Evolutionary conservation across 2,797 vertebrate genomes (phyloP).

Genomic region (Sphenopsis melanotis): DNA sequence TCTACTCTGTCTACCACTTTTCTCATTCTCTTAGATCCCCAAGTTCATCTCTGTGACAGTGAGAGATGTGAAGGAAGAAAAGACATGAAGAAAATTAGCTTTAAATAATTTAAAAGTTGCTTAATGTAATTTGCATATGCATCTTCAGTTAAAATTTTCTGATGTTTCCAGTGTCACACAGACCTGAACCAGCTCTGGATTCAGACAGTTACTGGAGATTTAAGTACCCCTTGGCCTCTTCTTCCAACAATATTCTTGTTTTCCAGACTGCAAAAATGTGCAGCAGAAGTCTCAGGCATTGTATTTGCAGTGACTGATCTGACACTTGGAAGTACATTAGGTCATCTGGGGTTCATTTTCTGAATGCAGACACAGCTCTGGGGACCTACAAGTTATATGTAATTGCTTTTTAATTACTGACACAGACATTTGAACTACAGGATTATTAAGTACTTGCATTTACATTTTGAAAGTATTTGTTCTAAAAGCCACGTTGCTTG

Average conservation of each 20-base stretch:
- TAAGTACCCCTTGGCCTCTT: background rate
- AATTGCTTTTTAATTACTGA: constrained; percentile 45
- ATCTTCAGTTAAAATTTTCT: background rate
- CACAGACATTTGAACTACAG: background rate
- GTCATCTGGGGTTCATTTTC: constrained; percentile 32
- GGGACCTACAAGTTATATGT: background rate
- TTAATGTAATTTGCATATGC: background rate
- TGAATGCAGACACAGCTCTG: constrained; percentile 9
- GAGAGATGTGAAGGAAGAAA: background rate
- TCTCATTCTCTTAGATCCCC: background rate
- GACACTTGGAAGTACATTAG: constrained; percentile 36
- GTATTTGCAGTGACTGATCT: background rate
- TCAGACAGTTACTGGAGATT: background rate
- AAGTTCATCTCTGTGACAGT: background rate
- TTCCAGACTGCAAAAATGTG: background rate
- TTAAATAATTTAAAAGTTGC: background rate
- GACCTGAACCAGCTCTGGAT: background rate
- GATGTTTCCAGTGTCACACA: background rate
- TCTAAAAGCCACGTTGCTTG: background rate
- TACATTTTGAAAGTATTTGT: background rate
- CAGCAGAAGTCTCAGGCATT: background rate
- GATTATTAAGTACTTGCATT: background rate
- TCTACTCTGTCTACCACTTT: background rate
- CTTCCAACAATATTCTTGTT: background rate
- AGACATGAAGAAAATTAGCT: background rate